Percentiles rank a stretch among this genome's conserved stretches.
Conservation (phyloP, 2,888 invertebrate species). For the Drosophila nr. medialis region DNA sequence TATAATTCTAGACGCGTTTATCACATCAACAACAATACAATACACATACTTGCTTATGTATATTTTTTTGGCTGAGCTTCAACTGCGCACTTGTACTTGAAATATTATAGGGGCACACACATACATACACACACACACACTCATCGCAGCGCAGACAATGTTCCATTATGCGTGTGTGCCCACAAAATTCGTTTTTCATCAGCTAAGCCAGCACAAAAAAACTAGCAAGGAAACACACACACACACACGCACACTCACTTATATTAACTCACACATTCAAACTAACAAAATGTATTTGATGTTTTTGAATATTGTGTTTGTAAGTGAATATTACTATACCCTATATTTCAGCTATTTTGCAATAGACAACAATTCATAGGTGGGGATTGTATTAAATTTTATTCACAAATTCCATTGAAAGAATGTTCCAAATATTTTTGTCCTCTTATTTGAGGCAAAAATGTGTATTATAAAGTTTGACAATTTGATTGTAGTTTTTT, state of each 20-base stretch:
- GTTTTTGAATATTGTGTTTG: slow-evolving; percentile 63
- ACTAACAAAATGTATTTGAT: slow-evolving; percentile 41
- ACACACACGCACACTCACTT: slow-evolving; percentile 4
- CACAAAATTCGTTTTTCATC: slow-evolving; percentile 77
- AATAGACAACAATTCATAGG: not conserved
- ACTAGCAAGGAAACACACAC: slow-evolving; percentile 14
- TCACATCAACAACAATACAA: slow-evolving; percentile 79
- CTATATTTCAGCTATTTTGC: slow-evolving; percentile 18
- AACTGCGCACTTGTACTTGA: slow-evolving; percentile 71
- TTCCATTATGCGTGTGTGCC: slow-evolving; percentile 59
- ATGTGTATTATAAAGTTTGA: not conserved
- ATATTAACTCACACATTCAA: not conserved
- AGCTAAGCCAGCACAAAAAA: slow-evolving; percentile 48
- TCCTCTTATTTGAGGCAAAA: not conserved
- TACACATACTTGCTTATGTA: slow-evolving; percentile 23
- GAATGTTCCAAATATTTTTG: not conserved
- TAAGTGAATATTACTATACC: slow-evolving; percentile 2
- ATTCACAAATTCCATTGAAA: not conserved
- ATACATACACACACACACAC: slow-evolving; percentile 11
- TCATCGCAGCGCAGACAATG: slow-evolving; percentile 27
- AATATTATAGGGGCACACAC: slow-evolving; percentile 48
- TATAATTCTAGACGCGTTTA: slow-evolving; percentile 80
- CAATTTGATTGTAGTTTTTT: not conserved
- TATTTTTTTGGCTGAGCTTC: slow-evolving; percentile 33
- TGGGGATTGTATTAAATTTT: not conserved